phyloP scores from a whole-genome alignment of 2,888 invertebrate species.

The Gastrophysa polygoni region DNA sequence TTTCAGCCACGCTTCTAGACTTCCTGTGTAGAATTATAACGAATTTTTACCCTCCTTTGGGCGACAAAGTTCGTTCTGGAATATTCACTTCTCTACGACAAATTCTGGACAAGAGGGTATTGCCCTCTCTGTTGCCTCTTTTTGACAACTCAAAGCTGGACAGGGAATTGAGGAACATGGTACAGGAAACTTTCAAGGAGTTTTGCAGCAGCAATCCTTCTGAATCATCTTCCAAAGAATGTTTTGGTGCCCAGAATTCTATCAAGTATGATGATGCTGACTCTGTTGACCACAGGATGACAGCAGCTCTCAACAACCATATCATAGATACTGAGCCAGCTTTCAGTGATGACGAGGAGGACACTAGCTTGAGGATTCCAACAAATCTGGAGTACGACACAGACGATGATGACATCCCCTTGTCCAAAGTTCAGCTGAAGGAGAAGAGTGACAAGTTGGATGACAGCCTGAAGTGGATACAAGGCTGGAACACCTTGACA shows the following conservation, averaged over 20 bases:
- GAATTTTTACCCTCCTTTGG: slow-evolving; percentile 81
- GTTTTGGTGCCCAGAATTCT: slow-evolving; percentile 35
- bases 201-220: slow-evolving; percentile 67
- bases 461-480: slow-evolving; percentile 61
- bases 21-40: slow-evolving; percentile 91
- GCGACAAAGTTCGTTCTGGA: slow-evolving; percentile 79
- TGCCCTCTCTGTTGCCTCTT: slow-evolving; percentile 82
- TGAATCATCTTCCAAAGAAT: slow-evolving; percentile 45
- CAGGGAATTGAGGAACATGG: slow-evolving; percentile 79
- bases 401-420: slow-evolving; percentile 72
- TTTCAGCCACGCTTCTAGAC: slow-evolving; percentile 87
- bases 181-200: slow-evolving; percentile 90
- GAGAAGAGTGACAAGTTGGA: slow-evolving; percentile 58
- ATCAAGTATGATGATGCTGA: slow-evolving; percentile 45
- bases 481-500: slow-evolving; percentile 63
- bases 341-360: slow-evolving; percentile 88
- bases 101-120: slow-evolving; percentile 90
- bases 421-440: slow-evolving; percentile 76
- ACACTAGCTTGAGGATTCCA: slow-evolving; percentile 56
- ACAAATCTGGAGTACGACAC: slow-evolving; percentile 66
- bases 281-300: slow-evolving; percentile 24
- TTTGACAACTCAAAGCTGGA: slow-evolving; percentile 90
- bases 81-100: slow-evolving; percentile 83
- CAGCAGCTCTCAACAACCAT: slow-evolving; percentile 56
- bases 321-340: slow-evolving; percentile 70